Base-by-base conservation (phyloP, 2,797 vertebrate genomes). In the Sebastes melanostomus region DNA sequence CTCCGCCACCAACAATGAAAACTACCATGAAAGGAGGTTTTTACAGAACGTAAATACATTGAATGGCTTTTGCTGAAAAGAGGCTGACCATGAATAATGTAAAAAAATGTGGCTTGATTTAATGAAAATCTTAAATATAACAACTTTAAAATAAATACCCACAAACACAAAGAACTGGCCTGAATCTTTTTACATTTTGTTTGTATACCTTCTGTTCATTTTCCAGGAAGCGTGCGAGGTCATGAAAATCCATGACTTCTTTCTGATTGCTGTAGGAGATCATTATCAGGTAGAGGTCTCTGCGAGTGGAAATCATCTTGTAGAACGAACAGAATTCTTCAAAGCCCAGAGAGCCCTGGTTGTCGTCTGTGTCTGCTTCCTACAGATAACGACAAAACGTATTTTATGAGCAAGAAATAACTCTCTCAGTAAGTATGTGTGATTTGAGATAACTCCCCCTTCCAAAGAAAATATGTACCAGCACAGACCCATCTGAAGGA, bases 281-380 rank as follows among this genome's bases (percentile, higher is more conserved):
- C 97, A 99, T 94, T 16, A 99, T 96, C 84, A 99, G 94, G 88
- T 99, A 99, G 71, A 99, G 96, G 82, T 99, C 98, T 7, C 97
- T 94, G 14, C 98, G 96, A 0, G 98, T 99, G 3, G 98, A 99
- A 95, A 99, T 99, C 96, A 97, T 97, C 94, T 99, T 98, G 84
- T 99, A 99, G 95, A 99, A 99, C 8, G 96, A 93, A 13, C 97
- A 98, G 94, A 99, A 99, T 87, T 99, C 98, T 20, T 98, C 98
- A 1, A 99, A 99, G 75, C 94, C 97, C 85, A 99, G 93, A 0
- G 95, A 97, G 9, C 98, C 98, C 91, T 98, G 98, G 86, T 97
- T 96, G 24, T 97, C 97, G 14, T 98, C 98, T 0, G 98, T 99
- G 86, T 99, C 98, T 1, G 98, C 98, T 77, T 98, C 97, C 98